phyloP scores from a whole-genome alignment of 1,140 invertebrate genomes.

The Bombus cullumanus region DNA sequence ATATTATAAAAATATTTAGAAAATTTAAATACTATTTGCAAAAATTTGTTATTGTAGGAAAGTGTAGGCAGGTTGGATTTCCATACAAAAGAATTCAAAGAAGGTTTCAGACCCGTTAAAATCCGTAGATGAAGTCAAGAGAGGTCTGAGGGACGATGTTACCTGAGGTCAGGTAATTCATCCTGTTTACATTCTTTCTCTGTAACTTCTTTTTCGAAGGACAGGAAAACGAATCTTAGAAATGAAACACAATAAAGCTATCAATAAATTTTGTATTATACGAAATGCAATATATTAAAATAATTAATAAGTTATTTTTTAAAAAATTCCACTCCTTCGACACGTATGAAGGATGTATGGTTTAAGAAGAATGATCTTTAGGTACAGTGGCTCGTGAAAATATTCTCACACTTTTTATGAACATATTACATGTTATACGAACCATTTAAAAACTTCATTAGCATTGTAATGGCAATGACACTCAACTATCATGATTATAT shows the following conservation, averaged over 20 bases:
- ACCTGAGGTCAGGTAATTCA: constrained; percentile 23
- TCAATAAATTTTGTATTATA: neutral
- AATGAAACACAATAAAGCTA: neutral
- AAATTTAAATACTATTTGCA: neutral
- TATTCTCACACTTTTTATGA: too few relatives aligned
- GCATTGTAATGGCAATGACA: too few relatives aligned
- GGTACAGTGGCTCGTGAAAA: too few relatives aligned
- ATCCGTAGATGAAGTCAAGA: neutral
- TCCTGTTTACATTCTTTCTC: constrained; percentile 19
- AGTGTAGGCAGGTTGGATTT: neutral
- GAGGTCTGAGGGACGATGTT: neutral
- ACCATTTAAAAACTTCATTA: too few relatives aligned
- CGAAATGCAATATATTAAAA: neutral
- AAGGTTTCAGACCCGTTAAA: neutral
- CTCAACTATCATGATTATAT: too few relatives aligned
- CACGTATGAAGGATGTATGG: too few relatives aligned
- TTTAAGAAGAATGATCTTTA: neutral
- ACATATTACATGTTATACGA: too few relatives aligned
- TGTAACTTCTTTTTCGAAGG: neutral
- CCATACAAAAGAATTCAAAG: neutral
- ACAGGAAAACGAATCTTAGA: constrained; percentile 1
- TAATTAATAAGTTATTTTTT: too few relatives aligned
- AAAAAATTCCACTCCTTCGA: too few relatives aligned
- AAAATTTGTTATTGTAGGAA: neutral
- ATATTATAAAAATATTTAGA: neutral